Evolutionary conservation across 2,888 invertebrate genomes (phyloP).

Genomic region (Minunthozetes semirufus): DNA sequence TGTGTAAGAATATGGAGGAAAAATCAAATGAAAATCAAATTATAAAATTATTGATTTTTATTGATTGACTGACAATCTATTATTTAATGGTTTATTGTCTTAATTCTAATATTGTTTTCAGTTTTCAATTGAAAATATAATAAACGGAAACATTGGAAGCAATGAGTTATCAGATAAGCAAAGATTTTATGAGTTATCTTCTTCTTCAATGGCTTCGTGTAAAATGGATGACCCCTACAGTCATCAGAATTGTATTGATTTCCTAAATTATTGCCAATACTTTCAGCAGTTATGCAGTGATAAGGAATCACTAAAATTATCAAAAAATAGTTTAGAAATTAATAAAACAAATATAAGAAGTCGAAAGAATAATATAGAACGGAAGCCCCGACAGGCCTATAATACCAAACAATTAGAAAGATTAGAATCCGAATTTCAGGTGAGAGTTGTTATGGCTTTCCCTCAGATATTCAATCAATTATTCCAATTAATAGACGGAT

Average conservation of each 20-base stretch:
- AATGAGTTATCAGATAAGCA: constrained; percentile 9
- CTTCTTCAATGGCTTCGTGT: not conserved
- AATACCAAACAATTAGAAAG: constrained; percentile 86
- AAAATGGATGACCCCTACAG: not conserved
- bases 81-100: not conserved
- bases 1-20: too few relatives aligned
- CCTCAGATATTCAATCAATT: not conserved
- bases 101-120: not conserved
- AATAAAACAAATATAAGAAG: constrained; percentile 48
- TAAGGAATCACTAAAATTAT: not conserved
- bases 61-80: too few relatives aligned
- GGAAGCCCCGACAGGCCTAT: constrained; percentile 93
- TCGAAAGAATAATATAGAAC: constrained; percentile 76
- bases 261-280: constrained; percentile 27
- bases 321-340: not conserved
- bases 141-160: constrained; percentile 29
- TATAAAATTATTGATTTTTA: too few relatives aligned
- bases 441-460: constrained; percentile 44
- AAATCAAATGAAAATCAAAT: too few relatives aligned
- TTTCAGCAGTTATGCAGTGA: constrained; percentile 4
- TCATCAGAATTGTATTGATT: constrained; percentile 22
- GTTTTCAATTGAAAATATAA: constrained; percentile 36
- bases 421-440: constrained; percentile 87
- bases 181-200: not conserved
- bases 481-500: constrained; percentile 58